Percentiles rank a stretch among this genome's conserved stretches.
phyloP scores from a whole-genome alignment of 2,797 vertebrate genomes.

The Pseudotriccus pelzelni region DNA sequence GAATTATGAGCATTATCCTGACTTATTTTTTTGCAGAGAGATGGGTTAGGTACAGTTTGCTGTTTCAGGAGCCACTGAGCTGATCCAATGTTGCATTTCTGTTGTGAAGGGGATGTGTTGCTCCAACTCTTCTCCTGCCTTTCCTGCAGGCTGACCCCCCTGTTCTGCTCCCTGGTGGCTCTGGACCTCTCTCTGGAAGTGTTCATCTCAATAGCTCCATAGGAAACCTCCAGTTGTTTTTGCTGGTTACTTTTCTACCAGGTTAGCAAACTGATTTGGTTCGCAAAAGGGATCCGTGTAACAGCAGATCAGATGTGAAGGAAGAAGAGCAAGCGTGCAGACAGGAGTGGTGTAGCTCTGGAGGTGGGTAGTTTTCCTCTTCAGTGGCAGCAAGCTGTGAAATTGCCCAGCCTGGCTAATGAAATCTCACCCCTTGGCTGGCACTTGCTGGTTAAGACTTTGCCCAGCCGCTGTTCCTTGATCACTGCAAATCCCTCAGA shows the following conservation, averaged over 20 bases:
- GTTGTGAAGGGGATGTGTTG: not conserved
- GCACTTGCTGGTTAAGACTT: not conserved
- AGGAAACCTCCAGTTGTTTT: not conserved
- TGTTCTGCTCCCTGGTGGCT: not conserved
- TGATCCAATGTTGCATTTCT: not conserved
- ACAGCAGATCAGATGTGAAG: not conserved
- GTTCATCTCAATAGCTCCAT: not conserved
- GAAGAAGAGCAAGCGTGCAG: not conserved
- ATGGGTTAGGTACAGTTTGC: not conserved
- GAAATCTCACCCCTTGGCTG: not conserved
- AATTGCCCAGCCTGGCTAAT: accelerated
- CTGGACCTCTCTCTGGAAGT: not conserved
- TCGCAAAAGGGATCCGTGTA: not conserved
- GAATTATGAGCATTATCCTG: not conserved
- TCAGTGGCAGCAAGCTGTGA: not conserved
- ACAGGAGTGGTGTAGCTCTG: not conserved
- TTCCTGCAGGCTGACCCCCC: not conserved
- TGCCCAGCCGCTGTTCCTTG: not conserved
- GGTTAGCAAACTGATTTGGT: not conserved
- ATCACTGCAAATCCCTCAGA: not conserved
- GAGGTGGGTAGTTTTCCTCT: not conserved
- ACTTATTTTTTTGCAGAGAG: not conserved
- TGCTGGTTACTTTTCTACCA: not conserved
- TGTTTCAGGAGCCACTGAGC: not conserved
- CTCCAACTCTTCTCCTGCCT: not conserved